Conservation (phyloP, 1,140 invertebrate species). For the Eriocheir sinensis region DNA sequence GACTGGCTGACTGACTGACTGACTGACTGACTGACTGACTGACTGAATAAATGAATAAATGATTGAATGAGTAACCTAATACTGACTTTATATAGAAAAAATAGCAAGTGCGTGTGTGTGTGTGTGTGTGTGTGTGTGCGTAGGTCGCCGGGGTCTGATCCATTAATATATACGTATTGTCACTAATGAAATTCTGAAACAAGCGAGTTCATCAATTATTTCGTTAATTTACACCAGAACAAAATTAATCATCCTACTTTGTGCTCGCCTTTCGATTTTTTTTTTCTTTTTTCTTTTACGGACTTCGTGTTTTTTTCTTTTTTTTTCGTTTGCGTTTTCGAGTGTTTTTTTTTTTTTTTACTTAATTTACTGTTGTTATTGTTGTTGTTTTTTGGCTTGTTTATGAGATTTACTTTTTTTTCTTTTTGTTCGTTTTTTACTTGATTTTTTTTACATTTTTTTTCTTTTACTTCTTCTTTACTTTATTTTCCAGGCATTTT, state of each 20-base stretch:
- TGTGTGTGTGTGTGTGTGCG: slow-evolving; percentile 21
- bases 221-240: neutral
- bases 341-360: neutral
- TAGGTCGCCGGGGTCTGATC: neutral
- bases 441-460: neutral
- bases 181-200: slow-evolving; percentile 8
- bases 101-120: slow-evolving; percentile 20
- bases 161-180: neutral
- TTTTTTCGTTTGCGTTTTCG: too few relatives aligned
- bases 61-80: too few relatives aligned
- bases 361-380: neutral
- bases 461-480: too few relatives aligned
- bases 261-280: neutral
- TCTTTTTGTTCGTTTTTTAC: neutral
- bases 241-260: neutral
- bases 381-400: too few relatives aligned
- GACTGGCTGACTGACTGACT: too few relatives aligned
- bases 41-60: too few relatives aligned
- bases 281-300: too few relatives aligned
- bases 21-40: too few relatives aligned
- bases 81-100: neutral
- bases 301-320: too few relatives aligned
- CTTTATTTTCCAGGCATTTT: too few relatives aligned
- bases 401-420: too few relatives aligned
- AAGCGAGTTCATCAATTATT: slow-evolving; percentile 8